Percentiles rank a stretch among this genome's conserved stretches.
phyloP scores from a whole-genome alignment of 2,113 vertebrate genomes.

The Globicephala melas region DNA sequence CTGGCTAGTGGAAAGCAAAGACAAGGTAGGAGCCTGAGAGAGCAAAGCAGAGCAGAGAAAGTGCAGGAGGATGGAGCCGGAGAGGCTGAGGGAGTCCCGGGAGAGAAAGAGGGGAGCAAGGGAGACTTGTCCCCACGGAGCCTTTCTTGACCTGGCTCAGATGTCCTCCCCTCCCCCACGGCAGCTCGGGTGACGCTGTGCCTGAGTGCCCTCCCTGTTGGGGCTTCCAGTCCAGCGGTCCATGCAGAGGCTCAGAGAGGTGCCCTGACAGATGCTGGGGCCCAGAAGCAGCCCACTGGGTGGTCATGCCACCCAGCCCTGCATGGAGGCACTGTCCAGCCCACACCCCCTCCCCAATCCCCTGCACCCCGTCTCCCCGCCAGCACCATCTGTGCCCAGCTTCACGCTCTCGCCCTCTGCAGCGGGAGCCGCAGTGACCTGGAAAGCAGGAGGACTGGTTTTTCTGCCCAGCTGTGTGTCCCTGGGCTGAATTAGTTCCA shows the following conservation, averaged over 20 bases:
- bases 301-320: neutral
- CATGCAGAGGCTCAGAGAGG: neutral
- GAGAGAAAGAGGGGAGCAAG: neutral
- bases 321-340: neutral
- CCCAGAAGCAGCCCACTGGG: neutral
- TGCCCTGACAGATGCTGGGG: neutral
- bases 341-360: neutral
- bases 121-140: neutral
- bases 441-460: conserved; percentile 40
- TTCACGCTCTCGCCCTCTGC: neutral
- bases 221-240: neutral
- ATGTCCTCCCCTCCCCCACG: fast-evolving
- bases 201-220: neutral
- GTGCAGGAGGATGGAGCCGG: fast-evolving
- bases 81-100: neutral
- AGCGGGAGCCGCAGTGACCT: conserved; percentile 17
- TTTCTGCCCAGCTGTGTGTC: conserved; percentile 59
- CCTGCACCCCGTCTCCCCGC: neutral
- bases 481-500: conserved; percentile 62
- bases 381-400: neutral
- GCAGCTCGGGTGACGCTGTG: too few species aligned
- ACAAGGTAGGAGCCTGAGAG: too few species aligned
- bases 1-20: neutral
- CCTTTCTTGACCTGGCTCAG: neutral
- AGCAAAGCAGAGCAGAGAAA: neutral